Base-by-base conservation (phyloP, 1,140 invertebrate genomes). In the Zaprionus davidi region DNA sequence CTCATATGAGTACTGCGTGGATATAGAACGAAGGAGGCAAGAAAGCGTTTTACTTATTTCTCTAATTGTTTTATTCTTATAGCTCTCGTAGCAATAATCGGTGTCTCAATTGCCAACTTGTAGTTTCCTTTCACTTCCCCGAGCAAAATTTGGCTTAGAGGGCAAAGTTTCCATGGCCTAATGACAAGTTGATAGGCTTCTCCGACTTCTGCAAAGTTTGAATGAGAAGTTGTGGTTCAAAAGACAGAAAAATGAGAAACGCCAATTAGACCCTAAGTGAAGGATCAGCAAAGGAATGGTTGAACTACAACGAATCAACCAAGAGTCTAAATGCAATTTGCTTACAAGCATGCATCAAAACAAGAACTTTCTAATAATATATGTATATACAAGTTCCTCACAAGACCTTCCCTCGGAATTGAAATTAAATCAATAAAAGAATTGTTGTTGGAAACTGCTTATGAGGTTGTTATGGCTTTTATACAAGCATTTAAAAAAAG, bases 161-260 rank as follows among this genome's bases (percentile, higher is more conserved):
- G 41, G 22, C 51, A 38, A 56, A 58, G 20, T 74, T 59, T 53
- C 38, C 20, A 57, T 72, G 34, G 26, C 31, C 64, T 60, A 73
- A 69, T 62, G 65, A 59, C 65, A 59, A 74, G 41, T 60, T 62
- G 58, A 59, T 68, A 56, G 58, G 41, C 66, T 69, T 38, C 49
- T 36, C 49, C 28, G 46, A 56, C 6, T 44, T 26, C 5, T 12
- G 4, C 60, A n/a, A 67, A 59, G 55, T 55, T 70, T 38, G 9
- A 49, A 5, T 2, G 5, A 44, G 38, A 51, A 51, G 53, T 51
- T 71, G 70, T 12, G 55, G 70, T 44, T 22, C 3, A 56, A 9
- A 46, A 5, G 22, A 20, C 26, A 22, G 31, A 56, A 64, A 41
- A 53, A 44, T n/a, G 51, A 17, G 34, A 49, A 56, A 57, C 28